phyloP scores from a whole-genome alignment of 2,888 invertebrate species.

The Andrena haemorrhoa region DNA sequence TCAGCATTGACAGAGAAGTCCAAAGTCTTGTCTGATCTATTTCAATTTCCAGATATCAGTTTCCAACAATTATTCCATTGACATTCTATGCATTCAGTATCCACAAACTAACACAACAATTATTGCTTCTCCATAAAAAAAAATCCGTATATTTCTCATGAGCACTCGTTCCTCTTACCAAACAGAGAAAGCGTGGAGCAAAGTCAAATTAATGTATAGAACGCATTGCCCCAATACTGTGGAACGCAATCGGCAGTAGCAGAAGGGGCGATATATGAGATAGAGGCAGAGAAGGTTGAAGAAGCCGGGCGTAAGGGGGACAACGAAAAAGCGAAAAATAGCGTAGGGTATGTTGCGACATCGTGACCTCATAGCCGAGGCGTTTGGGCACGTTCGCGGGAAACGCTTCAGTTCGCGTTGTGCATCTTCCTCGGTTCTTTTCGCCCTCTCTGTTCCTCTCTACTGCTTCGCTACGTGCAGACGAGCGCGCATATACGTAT shows the following conservation, averaged over 20 bases:
- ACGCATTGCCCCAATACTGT: neutral
- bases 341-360: conserved; percentile 64
- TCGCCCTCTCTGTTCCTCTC: conserved; percentile 10
- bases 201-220: no score
- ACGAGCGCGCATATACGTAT: neutral
- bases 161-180: no score
- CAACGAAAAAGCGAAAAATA: conserved; percentile 52
- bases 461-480: neutral
- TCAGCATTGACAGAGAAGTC: no score
- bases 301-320: conserved; percentile 11
- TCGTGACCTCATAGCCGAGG: conserved; percentile 68
- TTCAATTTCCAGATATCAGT: no score
- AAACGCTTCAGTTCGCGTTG: conserved; percentile 32
- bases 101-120: no score
- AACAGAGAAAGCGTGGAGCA: no score
- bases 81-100: no score
- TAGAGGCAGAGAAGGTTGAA: neutral
- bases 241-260: neutral
- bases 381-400: conserved; percentile 62
- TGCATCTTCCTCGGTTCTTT: conserved; percentile 28
- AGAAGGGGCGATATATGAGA: neutral
- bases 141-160: no score
- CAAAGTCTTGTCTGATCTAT: no score
- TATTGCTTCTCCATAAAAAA: no score
- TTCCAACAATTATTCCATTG: no score